Evolutionary conservation across 1,140 invertebrate genomes (phyloP).

Genomic region (Ladona fulva): DNA sequence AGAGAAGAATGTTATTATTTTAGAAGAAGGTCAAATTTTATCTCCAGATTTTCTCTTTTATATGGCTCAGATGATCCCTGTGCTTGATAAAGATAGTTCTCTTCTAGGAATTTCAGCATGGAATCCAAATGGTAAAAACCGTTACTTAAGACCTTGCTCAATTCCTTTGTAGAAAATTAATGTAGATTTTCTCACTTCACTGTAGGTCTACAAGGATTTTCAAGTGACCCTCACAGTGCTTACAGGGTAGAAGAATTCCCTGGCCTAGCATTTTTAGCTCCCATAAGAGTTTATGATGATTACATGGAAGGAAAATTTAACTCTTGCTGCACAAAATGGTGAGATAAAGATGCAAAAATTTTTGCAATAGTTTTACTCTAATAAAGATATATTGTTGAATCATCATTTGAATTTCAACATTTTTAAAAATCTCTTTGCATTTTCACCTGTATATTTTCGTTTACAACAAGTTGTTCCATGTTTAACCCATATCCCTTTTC

Average conservation of each 20-base stretch:
- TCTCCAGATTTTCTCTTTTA: constrained; percentile 42
- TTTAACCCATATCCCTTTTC: too few relatives aligned
- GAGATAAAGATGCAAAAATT: constrained; percentile 15
- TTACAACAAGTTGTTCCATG: too few relatives aligned
- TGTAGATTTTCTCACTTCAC: constrained; percentile 1
- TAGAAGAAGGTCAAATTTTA: constrained; percentile 42
- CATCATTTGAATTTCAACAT: too few relatives aligned
- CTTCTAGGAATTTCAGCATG: constrained; percentile 38
- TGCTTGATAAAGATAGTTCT: constrained; percentile 34
- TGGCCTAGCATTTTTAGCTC: constrained; percentile 23
- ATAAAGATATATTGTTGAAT: background rate
- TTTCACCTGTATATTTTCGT: too few relatives aligned
- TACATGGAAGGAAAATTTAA: background rate
- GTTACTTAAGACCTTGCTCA: background rate
- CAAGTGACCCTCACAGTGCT: constrained; percentile 21
- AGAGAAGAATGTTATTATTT: constrained; percentile 37
- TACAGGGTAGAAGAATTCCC: constrained; percentile 26
- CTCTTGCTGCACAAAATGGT: constrained; percentile 20
- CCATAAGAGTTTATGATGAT: constrained; percentile 14
- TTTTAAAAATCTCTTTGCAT: too few relatives aligned
- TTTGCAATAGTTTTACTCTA: background rate
- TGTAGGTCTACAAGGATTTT: constrained; percentile 24
- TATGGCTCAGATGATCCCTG: constrained; percentile 35
- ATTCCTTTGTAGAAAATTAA: background rate
- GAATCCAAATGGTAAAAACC: constrained; percentile 40